A percentile compares a stretch with the other conserved stretches of the same genome.
These are phyloP conservation scores for Apodemia duryi DNA, from an alignment of 2,888 invertebrate genomes.

Conservation along the genomic window DNA sequence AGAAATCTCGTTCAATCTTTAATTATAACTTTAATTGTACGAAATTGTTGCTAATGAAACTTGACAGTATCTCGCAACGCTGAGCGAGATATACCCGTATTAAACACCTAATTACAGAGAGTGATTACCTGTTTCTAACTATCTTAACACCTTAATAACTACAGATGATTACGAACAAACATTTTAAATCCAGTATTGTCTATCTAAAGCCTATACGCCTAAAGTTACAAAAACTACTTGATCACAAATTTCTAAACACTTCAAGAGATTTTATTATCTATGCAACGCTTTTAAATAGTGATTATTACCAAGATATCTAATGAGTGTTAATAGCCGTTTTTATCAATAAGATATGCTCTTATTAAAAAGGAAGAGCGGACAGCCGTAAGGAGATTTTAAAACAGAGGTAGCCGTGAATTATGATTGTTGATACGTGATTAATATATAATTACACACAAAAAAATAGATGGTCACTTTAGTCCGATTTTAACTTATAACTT, in stretches of 20 bases:
- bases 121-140: conserved; percentile 11
- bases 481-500: too few relatives aligned
- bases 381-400: too few relatives aligned
- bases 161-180: conserved; percentile 18
- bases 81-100: conserved; percentile 8
- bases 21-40: neutral
- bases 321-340: neutral
- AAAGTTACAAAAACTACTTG: conserved; percentile 58
- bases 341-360: too few relatives aligned
- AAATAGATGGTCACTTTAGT: too few relatives aligned
- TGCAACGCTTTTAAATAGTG: neutral
- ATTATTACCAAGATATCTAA: neutral
- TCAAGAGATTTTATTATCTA: conserved; percentile 23
- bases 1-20: neutral
- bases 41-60: neutral
- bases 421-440: too few relatives aligned
- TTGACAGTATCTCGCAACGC: neutral
- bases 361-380: too few relatives aligned
- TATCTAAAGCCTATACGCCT: conserved; percentile 28
- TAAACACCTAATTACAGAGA: conserved; percentile 15
- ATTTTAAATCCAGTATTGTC: conserved; percentile 30
- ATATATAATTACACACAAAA: too few relatives aligned
- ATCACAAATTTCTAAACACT: conserved; percentile 55
- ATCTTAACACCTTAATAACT: conserved; percentile 21
- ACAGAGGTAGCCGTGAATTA: too few relatives aligned